Percentiles rank a stretch among this genome's conserved stretches.
Evolutionary conservation across 2,113 vertebrate species (phyloP).

Genomic region (Aleadryas rufinucha): DNA sequence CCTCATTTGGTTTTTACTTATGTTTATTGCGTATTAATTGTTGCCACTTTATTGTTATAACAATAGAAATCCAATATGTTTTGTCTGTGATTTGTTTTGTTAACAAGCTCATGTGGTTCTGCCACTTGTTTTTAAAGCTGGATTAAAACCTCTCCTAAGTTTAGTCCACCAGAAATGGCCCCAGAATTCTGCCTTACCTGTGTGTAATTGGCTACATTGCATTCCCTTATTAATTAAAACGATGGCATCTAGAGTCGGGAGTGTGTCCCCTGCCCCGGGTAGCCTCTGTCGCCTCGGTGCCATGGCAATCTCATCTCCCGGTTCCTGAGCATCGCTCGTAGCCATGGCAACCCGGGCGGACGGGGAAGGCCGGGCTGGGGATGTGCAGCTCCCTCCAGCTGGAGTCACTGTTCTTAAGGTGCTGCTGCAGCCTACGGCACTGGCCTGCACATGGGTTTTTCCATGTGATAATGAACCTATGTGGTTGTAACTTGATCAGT

Average conservation of each 20-base stretch:
- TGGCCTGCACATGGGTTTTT: not conserved
- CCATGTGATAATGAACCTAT: not conserved
- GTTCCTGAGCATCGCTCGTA: not conserved
- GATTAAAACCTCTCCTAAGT: not conserved
- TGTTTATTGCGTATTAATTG: not conserved
- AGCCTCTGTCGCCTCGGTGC: not conserved
- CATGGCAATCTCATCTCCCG: slow-evolving; percentile 16
- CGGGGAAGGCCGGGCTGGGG: not conserved
- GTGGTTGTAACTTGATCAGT: not conserved
- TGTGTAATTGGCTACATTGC: not conserved
- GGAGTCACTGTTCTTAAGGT: not conserved
- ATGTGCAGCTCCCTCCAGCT: not conserved
- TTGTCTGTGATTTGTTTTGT: not conserved
- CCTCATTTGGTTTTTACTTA: not conserved
- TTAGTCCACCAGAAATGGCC: not conserved
- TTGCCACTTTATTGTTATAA: not conserved
- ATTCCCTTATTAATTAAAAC: not conserved
- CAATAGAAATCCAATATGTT: not conserved
- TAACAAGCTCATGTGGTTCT: not conserved
- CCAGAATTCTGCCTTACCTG: not conserved
- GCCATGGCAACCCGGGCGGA: slow-evolving; percentile 28
- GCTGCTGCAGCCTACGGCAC: not conserved
- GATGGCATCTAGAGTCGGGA: accelerated
- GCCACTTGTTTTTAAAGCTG: not conserved
- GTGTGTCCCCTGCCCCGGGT: not conserved